Conservation (phyloP, 2,888 invertebrate genomes). For the Luperina nickerlii region DNA sequence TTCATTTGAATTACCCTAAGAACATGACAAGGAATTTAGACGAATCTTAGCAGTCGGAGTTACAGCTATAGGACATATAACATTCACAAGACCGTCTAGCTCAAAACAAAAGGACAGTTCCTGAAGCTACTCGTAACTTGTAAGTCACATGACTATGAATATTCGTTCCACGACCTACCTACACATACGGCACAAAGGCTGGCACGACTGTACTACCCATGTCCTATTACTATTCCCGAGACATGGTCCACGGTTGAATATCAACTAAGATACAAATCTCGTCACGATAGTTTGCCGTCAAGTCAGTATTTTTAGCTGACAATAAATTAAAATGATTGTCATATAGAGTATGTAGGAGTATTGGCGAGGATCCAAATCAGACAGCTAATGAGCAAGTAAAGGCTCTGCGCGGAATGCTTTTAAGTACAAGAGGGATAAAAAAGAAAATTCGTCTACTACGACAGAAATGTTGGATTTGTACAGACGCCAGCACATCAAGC, state of each 20-base stretch:
- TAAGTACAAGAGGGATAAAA: constrained; percentile 8
- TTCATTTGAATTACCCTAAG: not conserved
- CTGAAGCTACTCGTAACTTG: constrained; percentile 6
- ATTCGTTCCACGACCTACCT: constrained; percentile 43
- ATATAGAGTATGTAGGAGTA: constrained; percentile 15
- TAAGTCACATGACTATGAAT: constrained; percentile 54
- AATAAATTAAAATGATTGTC: constrained; percentile 57
- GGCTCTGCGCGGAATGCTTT: constrained; percentile 29
- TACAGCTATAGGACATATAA: not conserved
- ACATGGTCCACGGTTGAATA: constrained; percentile 49
- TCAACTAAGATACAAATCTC: constrained; percentile 55
- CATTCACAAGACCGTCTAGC: not conserved
- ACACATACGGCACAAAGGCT: constrained; percentile 26
- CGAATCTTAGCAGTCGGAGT: not conserved
- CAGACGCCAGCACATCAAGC: too few species aligned
- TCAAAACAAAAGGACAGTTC: constrained; percentile 33
- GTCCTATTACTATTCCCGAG: constrained; percentile 49
- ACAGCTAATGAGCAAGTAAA: constrained; percentile 37
- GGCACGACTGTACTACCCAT: constrained; percentile 27
- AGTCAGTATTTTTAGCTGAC: constrained; percentile 50
- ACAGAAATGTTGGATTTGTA: too few species aligned
- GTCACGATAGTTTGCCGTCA: constrained; percentile 49
- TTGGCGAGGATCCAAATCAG: constrained; percentile 51
- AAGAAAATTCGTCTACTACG: not conserved
- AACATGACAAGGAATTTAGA: not conserved